Base-by-base conservation (phyloP, 2,888 invertebrate species). In the Tipula helvola region DNA sequence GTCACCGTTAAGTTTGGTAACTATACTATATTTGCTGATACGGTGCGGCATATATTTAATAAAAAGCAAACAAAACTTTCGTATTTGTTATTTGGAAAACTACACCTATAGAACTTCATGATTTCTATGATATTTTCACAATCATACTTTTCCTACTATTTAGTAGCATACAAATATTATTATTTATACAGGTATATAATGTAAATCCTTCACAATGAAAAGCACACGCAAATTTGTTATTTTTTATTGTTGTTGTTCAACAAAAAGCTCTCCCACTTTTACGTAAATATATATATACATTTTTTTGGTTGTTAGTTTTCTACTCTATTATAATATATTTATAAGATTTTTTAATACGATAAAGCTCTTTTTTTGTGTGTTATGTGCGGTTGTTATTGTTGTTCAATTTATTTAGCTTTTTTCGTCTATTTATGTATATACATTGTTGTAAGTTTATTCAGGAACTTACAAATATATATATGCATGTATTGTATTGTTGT, bases 351-450 rank as follows among this genome's bases (percentile, higher is more conserved):
- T 71, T 71, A 71, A 71, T 71, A 28, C 71, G 71, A 71, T 71
- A 71, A 71, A 71, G 71, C 71, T 71, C 71, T 71, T 71, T 71
- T 71, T 71, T 52, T 12, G 28, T 12, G 28, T 28, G 71, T 28
- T 71, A 28, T 71, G 71, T 28, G 71, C 71, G 28, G 71, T 71
- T 71, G 71, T 71, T 71, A 71, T 71, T 71, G 71, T 71, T 71
- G 71, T 71, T 71, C 71, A 71, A 71, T 71, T 71, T 71, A 71
- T 71, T 71, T 71, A 71, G 71, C 71, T 71, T 71, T 71, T 57
- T 28, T 71, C 71, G 7, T 71, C 71, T 71, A 71, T 71, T 71
- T 71, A 71, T 71, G 28, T 28, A 71, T 71, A 28, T 28, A 28
- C 28, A 71, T 52, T 52, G 16, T 52, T 52, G 52, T 52, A 52